Percentiles rank a stretch among this genome's conserved stretches.
Conservation (phyloP, 2,797 vertebrate genomes). For the Alca torda region DNA sequence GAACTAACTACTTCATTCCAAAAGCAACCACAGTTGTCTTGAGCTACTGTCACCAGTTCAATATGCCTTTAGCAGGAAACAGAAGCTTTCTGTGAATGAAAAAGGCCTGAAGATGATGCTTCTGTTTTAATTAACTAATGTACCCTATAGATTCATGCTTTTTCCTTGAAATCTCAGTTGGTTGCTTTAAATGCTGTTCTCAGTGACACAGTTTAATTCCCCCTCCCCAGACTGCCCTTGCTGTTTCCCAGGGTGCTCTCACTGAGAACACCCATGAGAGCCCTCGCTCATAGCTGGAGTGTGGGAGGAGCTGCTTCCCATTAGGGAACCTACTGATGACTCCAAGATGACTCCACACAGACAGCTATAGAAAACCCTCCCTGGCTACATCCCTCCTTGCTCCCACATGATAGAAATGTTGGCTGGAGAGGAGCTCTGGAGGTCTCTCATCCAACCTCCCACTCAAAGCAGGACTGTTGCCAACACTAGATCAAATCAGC, state of each 20-base stretch:
- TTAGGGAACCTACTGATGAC: not conserved
- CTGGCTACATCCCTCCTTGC: not conserved
- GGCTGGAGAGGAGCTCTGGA: not conserved
- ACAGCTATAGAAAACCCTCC: not conserved
- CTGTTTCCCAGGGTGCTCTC: constrained; percentile 4
- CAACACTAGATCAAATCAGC: not conserved
- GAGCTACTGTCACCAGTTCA: constrained; percentile 48
- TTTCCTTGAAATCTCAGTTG: constrained; percentile 45
- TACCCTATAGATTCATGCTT: constrained; percentile 13
- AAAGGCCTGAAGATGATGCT: constrained; percentile 23
- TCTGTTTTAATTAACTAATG: constrained; percentile 59
- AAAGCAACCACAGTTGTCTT: constrained; percentile 46
- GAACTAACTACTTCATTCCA: constrained; percentile 53
- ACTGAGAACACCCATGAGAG: not conserved
- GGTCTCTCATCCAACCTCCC: not conserved
- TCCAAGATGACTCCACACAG: not conserved
- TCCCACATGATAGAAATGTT: not conserved
- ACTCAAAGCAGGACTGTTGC: not conserved
- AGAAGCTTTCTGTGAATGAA: constrained; percentile 29
- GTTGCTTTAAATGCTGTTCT: constrained; percentile 31
- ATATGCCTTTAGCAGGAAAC: constrained; percentile 23
- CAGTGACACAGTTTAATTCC: not conserved
- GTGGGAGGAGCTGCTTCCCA: not conserved
- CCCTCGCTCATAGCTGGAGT: not conserved
- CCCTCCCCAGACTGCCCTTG: not conserved